phyloP scores from a whole-genome alignment of 2,888 invertebrate species.

The Phania funesta region DNA sequence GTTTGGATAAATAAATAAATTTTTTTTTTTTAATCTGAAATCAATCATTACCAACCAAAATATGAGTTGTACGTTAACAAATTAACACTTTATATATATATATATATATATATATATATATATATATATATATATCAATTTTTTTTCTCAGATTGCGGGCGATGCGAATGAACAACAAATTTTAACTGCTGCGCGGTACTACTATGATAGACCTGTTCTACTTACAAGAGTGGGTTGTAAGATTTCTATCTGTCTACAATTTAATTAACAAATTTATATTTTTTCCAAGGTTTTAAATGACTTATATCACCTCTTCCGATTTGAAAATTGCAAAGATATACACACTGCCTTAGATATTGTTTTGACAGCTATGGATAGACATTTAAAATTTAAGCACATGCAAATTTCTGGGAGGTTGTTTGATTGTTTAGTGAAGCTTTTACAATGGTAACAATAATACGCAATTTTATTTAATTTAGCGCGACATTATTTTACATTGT shows the following conservation, averaged over 20 bases:
- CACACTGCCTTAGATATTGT: slow-evolving; percentile 90
- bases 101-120: no score
- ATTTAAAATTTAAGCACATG: slow-evolving; percentile 92
- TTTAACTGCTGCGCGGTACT: slow-evolving; percentile 89
- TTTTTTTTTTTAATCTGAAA: no score
- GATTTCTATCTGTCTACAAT: neutral
- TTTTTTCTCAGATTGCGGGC: slow-evolving; percentile 88
- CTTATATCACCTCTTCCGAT: slow-evolving; percentile 92
- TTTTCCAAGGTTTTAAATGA: slow-evolving; percentile 89
- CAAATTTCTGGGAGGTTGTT: slow-evolving; percentile 93
- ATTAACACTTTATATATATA: no score
- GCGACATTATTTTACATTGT: slow-evolving; percentile 97
- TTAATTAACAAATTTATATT: neutral
- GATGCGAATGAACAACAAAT: slow-evolving; percentile 96
- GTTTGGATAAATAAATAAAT: no score
- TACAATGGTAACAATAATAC: neutral
- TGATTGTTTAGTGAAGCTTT: neutral
- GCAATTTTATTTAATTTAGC: slow-evolving; percentile 81
- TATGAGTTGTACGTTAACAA: no score
- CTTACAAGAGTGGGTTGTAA: slow-evolving; percentile 81
- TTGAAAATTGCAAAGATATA: slow-evolving; percentile 89
- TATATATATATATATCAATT: no score
- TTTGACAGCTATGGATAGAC: slow-evolving; percentile 93
- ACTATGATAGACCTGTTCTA: slow-evolving; percentile 91
- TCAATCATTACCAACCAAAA: no score